Conservation (phyloP, 1,140 invertebrate species). For the Condylostylus longicornis region DNA sequence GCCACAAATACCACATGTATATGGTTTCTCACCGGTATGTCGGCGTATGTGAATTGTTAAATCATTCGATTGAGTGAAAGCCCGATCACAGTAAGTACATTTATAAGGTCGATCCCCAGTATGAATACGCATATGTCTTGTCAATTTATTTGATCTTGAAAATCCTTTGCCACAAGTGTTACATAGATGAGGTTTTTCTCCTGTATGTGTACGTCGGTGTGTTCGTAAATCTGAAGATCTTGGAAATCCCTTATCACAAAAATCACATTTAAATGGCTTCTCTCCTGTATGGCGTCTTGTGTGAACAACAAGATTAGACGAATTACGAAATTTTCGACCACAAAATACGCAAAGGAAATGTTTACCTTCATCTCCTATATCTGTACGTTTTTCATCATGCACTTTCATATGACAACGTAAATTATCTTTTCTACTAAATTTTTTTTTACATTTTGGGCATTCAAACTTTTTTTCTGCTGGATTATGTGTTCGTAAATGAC, state of each 20-base stretch:
- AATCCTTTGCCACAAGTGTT: slow-evolving; percentile 36
- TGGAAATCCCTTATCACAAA: slow-evolving; percentile 25
- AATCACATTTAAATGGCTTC: slow-evolving; percentile 28
- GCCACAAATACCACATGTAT: slow-evolving; percentile 28
- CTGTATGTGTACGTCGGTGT: slow-evolving; percentile 42
- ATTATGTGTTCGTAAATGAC: slow-evolving; percentile 35
- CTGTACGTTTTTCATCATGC: slow-evolving; percentile 9
- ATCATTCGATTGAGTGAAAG: slow-evolving; percentile 43
- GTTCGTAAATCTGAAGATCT: slow-evolving; percentile 26
- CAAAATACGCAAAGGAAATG: slow-evolving; percentile 37
- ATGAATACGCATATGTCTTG: slow-evolving; percentile 45
- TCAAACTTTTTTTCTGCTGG: slow-evolving; percentile 33
- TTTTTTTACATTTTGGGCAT: slow-evolving; percentile 36
- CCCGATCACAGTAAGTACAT: slow-evolving; percentile 41
- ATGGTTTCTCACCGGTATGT: slow-evolving; percentile 40
- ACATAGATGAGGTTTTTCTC: slow-evolving; percentile 41
- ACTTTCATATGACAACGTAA: slow-evolving; percentile 22
- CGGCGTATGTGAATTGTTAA: slow-evolving; percentile 38
- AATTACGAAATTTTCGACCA: slow-evolving; percentile 38
- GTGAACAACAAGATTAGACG: slow-evolving; percentile 42
- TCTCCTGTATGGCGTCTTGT: slow-evolving; percentile 40
- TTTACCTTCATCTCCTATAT: background rate
- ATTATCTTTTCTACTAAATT: slow-evolving; percentile 37
- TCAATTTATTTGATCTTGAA: slow-evolving; percentile 40
- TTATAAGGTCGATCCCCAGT: slow-evolving; percentile 41